Evolutionary conservation across 2,888 invertebrate genomes (phyloP), one percentile per base, ranked within the genome.

Genomic region (Hanleya hanleyi): DNA sequence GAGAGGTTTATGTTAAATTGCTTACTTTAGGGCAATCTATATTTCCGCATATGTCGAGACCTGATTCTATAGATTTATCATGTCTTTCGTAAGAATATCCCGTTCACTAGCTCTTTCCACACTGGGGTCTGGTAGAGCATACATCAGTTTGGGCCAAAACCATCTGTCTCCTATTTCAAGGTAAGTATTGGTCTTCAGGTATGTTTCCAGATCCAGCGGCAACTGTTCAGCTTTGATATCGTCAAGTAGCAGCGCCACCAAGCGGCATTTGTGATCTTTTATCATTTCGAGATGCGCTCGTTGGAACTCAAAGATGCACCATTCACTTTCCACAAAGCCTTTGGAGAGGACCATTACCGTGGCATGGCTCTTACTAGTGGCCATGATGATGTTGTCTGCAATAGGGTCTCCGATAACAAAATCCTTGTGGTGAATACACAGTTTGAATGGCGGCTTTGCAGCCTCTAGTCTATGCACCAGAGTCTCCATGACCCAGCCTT

Each of bases 231-330:
- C 18, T 15, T 33, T 26, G 18, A 57, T 26, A 26, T 57, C 61
- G 33, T 26, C 18, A 22, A 57, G n/a, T 32, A 57, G 1, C n/a
- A 57, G 4, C 15, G 61, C 61, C 26, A 57, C 1, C 15, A 57
- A 18, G 3, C 33, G 2, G 3, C 61, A 1, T 18, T 29, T 32
- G 29, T 5, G 18, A 9, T 57, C 61, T 33, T 57, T 22, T 57
- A 57, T 15, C 61, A 57, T 57, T 57, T 57, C 61, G 29, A 26
- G 61, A 57, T 57, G 61, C 1, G 61, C 61, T 9, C 33, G 18
- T 9, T 57, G 61, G 7, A 57, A 57, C 61, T 57, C 61, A 29
- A 32, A 57, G 26, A 57, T 32, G 26, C 61, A 57, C 61, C 61
- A 57, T 26, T 26, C 26, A 26, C 61, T 57, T 57, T 57, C 61